Base-by-base conservation (phyloP, 2,113 vertebrate species). In the Butorides virescens region DNA sequence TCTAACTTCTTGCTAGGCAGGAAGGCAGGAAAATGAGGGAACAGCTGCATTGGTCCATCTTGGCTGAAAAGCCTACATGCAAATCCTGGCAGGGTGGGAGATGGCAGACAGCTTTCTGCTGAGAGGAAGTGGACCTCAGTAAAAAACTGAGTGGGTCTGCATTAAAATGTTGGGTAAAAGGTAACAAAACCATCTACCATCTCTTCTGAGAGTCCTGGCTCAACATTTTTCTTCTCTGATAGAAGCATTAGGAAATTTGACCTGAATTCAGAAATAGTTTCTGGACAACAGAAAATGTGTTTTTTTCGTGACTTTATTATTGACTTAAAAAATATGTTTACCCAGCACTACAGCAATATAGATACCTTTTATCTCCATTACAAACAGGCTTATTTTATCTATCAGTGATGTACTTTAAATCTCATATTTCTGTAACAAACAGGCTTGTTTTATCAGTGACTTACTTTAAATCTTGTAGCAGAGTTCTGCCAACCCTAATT, bases 331-430 rank as follows among this genome's bases (percentile, higher is more conserved):
- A 85, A 90, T 2, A 82, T 29, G 58, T 94, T 82, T 94, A 87
- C 39, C 58, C 34, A 79, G 36, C 92, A 85, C 44, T 19, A 53
- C 44, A 82, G 81, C 91, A 90, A 91, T 85, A 89, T 68, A 94
- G 91, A 94, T 81, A 89, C 66, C 86, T 95, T 93, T 95, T 95
- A 94, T 82, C 80, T 88, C 95, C 91, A 73, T 94, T 95, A 93
- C 91, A 87, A 94, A 94, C 39, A 91, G 52, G 77, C 84, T 90
- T 93, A 85, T 85, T 95, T 92, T 73, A 72, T 91, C 84, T 88
- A 61, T 87, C 66, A 82, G 36, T 53, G 49, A 88, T 67, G 77
- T 94, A 76, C 90, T 94, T 93, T 91, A 93, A 91, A 72, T 96
- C 92, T 94, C 62, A 34, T 79, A 79, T 93, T 96, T 96, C 92